Conservation (phyloP, 2,888 invertebrate genomes). For the Xestia rhomboidea region DNA sequence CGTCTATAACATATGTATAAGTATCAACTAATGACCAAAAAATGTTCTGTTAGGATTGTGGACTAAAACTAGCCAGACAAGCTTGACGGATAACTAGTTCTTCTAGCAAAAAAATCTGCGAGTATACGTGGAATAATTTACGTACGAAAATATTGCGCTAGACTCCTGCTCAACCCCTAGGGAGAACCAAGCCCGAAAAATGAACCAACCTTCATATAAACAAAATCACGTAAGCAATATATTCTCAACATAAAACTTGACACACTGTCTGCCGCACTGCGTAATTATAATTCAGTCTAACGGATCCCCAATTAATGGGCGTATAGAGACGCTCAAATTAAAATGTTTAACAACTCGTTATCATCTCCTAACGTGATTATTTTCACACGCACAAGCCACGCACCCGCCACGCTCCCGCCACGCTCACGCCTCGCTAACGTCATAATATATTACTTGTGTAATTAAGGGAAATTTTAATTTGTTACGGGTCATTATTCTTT, state of each 20-base stretch:
- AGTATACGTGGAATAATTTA: slow-evolving; percentile 47
- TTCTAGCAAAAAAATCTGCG: slow-evolving; percentile 18
- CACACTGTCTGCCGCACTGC: slow-evolving; percentile 53
- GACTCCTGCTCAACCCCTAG: slow-evolving; percentile 29
- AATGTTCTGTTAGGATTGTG: background rate
- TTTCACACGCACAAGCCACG: slow-evolving; percentile 42
- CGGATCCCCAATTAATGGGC: slow-evolving; percentile 63
- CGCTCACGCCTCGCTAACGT: slow-evolving; percentile 4
- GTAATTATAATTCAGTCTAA: slow-evolving; percentile 57
- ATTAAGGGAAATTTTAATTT: slow-evolving; percentile 44
- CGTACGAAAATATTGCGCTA: slow-evolving; percentile 34
- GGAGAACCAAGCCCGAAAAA: slow-evolving; percentile 38
- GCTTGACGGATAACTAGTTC: background rate
- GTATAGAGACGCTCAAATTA: slow-evolving; percentile 63
- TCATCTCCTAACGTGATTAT: slow-evolving; percentile 55
- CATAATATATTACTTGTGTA: slow-evolving; percentile 40
- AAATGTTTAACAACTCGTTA: slow-evolving; percentile 66
- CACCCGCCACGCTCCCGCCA: slow-evolving; percentile 22
- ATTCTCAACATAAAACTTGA: slow-evolving; percentile 55
- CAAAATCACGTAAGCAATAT: slow-evolving; percentile 59
- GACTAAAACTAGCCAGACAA: background rate
- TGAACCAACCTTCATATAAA: slow-evolving; percentile 43
- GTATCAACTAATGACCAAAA: background rate
- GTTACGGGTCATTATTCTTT: slow-evolving; percentile 23
- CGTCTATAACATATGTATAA: too few relatives aligned